Evolutionary conservation across 2,113 vertebrate species (phyloP).

Genomic region (Australoheros scitulus): DNA sequence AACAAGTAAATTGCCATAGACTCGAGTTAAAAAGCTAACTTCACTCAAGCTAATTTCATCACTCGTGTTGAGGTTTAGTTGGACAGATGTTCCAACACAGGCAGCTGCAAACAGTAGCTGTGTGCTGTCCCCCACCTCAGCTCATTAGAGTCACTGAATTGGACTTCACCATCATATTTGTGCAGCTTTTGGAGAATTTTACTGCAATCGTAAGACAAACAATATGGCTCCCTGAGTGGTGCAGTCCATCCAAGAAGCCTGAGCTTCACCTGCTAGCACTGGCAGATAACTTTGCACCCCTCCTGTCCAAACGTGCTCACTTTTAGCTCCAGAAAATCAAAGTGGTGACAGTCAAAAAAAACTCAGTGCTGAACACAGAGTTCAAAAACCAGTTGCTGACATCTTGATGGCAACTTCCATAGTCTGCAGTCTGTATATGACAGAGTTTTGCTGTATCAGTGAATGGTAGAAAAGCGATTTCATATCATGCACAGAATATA

Average conservation of each 20-base stretch:
- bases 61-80: neutral
- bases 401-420: neutral
- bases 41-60: too few relatives aligned
- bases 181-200: neutral
- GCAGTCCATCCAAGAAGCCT: neutral
- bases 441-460: neutral
- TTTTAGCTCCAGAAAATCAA: neutral
- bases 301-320: neutral
- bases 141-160: neutral
- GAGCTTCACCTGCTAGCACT: neutral
- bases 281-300: too few relatives aligned
- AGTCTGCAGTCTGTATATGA: neutral
- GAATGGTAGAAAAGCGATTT: neutral
- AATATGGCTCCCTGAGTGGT: neutral
- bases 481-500: neutral
- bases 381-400: neutral
- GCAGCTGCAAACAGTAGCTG: too few relatives aligned
- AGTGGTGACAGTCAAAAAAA: neutral
- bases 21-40: too few relatives aligned
- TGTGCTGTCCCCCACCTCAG: too few relatives aligned
- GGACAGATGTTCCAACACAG: neutral
- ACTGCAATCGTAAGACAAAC: neutral
- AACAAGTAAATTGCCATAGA: too few relatives aligned
- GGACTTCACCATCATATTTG: neutral
- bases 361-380: neutral